Conservation (phyloP, 2,797 vertebrate genomes). For the Amniataba percoides region DNA sequence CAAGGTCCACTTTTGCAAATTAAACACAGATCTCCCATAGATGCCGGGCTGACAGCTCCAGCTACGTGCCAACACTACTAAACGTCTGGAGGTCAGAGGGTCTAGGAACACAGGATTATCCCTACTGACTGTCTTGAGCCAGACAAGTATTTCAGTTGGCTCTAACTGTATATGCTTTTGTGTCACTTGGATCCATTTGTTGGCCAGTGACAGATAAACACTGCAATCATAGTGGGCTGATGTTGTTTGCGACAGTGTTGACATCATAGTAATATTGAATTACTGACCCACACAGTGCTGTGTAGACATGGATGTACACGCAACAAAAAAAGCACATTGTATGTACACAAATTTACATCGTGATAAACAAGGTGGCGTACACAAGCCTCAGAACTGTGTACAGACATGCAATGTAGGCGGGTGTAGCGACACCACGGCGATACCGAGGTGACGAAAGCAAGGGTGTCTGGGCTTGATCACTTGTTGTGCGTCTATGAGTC, state of each 20-base stretch:
- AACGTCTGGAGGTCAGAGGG: conserved; percentile 77
- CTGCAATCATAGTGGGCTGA: conserved; percentile 45
- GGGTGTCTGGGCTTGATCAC: conserved; percentile 57
- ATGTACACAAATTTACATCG: not conserved
- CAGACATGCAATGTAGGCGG: conserved; percentile 18
- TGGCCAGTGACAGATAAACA: conserved; percentile 58
- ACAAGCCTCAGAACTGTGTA: conserved; percentile 14
- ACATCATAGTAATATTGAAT: conserved; percentile 60
- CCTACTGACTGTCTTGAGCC: conserved; percentile 72
- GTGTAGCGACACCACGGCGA: conserved; percentile 20
- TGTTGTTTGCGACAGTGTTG: conserved; percentile 60
- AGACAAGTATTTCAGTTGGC: conserved; percentile 73
- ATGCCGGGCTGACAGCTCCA: conserved; percentile 81
- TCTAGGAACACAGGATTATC: conserved; percentile 80
- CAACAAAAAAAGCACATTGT: not conserved
- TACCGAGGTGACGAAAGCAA: conserved; percentile 46
- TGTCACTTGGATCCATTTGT: conserved; percentile 68
- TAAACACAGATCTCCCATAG: conserved; percentile 85
- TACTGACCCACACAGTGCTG: conserved; percentile 27
- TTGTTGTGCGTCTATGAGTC: conserved; percentile 55
- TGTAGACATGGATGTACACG: not conserved
- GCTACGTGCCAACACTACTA: conserved; percentile 83
- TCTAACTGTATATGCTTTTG: conserved; percentile 56
- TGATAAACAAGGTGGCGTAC: conserved; percentile 9
- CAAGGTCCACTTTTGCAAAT: conserved; percentile 79